These are phyloP conservation scores for Pelosia muscerda DNA, from an alignment of 2,888 invertebrate genomes.

Conservation along the genomic window DNA sequence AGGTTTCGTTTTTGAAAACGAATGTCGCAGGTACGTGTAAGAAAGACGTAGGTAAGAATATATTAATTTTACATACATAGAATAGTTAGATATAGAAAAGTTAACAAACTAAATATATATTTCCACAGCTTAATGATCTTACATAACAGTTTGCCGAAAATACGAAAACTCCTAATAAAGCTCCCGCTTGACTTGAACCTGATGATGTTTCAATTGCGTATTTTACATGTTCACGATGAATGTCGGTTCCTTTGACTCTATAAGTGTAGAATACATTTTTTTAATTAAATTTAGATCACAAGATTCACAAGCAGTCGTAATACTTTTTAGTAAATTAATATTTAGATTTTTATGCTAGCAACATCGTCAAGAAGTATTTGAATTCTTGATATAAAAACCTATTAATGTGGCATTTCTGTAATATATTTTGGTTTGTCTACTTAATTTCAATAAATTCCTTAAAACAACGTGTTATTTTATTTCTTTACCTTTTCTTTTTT, in stretches of 20 bases:
- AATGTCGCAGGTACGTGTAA: not conserved
- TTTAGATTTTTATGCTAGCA: not conserved
- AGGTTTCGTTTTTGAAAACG: not conserved
- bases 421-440: conserved; percentile 3
- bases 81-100: not conserved
- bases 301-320: not conserved
- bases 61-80: not conserved
- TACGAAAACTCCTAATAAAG: not conserved
- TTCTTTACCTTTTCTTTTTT: not conserved
- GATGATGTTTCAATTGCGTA: not conserved
- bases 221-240: not conserved
- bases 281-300: not conserved
- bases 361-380: not conserved
- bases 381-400: not conserved
- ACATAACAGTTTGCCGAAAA: not conserved
- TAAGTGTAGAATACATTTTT: too few species aligned
- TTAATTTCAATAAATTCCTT: conserved; percentile 3
- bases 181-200: too few species aligned
- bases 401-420: conserved; percentile 6
- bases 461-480: not conserved
- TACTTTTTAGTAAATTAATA: not conserved
- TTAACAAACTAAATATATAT: not conserved
- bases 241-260: not conserved
- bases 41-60: not conserved
- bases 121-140: not conserved